These are phyloP conservation scores for Indicator indicator DNA, from an alignment of 2,113 vertebrate species.

Conservation along the genomic window DNA sequence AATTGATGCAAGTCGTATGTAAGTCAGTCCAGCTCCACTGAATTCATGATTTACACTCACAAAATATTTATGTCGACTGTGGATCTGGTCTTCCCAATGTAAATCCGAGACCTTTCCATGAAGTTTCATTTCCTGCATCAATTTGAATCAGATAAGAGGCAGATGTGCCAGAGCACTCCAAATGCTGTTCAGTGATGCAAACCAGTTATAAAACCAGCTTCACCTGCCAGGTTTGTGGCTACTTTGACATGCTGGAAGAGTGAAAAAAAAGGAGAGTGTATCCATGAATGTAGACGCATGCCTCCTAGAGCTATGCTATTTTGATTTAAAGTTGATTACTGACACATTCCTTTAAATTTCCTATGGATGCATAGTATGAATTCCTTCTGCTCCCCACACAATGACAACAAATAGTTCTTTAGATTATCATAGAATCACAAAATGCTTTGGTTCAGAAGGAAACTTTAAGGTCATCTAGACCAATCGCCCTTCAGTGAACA, in stretches of 20 bases:
- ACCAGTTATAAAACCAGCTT: neutral
- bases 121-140: constrained; percentile 10
- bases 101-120: neutral
- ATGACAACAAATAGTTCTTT: neutral
- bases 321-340: constrained; percentile 6
- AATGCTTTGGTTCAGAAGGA: too few species aligned
- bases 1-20: neutral
- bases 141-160: neutral
- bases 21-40: neutral
- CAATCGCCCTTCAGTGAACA: too few species aligned
- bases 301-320: neutral
- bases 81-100: neutral
- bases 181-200: neutral
- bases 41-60: neutral
- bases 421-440: neutral
- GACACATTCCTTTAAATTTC: neutral
- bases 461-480: too few species aligned
- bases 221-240: neutral
- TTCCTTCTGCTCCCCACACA: neutral
- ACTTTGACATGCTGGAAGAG: neutral
- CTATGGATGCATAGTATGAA: neutral
- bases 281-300: neutral
- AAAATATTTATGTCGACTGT: neutral
- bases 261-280: neutral
- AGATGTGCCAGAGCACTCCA: neutral